Evolutionary conservation across 37 sponge, comb jelly and placozoan species (phyloP), one percentile per base, ranked within the genome.

Genomic region (Cliona cf. orientalis): DNA sequence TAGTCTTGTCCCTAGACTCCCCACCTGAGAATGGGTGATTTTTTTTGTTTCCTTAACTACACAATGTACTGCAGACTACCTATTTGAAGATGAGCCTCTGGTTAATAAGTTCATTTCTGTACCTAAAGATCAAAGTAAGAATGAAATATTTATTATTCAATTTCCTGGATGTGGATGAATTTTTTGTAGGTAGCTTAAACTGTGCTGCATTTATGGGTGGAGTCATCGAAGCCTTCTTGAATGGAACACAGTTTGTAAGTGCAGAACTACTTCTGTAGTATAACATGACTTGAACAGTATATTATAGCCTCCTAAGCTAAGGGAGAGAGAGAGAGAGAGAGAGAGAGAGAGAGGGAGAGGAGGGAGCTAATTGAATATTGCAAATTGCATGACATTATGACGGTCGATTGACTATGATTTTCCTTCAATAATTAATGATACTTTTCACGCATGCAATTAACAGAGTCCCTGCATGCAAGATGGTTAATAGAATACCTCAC

Each of bases 191-290:
- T 46, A 78, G 83, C 42, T 72, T 98, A 12, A 98, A 96, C 71
- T 96, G 96, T 90, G 99, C 99, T 56, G 90, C 96, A 9, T 98
- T 98, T 56, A 79, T 85, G 60, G 96, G 86, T 76, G 99, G 99
- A 0, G 84, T 96, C 25, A 84, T 98, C 17, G 99, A 98, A 71
- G 92, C 89, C 4, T 84, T 89, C 35, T 72, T 98, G 31, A 88
- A 80, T 73, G 94, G 86, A 42, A 81, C 88, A 66, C 83, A 91
- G 38, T 98, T 98, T 86, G 92, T 91, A 64, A 79, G 92, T 86
- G 21, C 41, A 2, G 17, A 14, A 32, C 26, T 42, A 69, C 17
- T 26, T 29, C 28, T 14, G n/a, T n/a, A n/a, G n/a, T n/a, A n/a
- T n/a, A n/a, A n/a, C n/a, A n/a, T n/a, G n/a, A n/a, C n/a, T n/a